A percentile compares a stretch with the other conserved stretches of the same genome.
These are phyloP conservation scores for Pseudochromis fuscus DNA, from an alignment of 2,797 vertebrate genomes.

Conservation along the genomic window DNA sequence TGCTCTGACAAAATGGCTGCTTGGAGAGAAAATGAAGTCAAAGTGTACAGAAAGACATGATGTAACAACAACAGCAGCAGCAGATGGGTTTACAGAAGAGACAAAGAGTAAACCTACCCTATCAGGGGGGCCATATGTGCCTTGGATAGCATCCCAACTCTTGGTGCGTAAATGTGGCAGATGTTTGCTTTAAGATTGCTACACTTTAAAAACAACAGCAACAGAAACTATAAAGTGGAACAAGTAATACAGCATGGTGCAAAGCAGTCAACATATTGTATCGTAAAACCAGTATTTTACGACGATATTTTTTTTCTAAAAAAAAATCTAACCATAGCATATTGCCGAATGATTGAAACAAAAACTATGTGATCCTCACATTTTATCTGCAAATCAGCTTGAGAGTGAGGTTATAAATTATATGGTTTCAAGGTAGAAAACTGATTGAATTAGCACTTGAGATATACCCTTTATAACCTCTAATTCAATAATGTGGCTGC, in stretches of 20 bases:
- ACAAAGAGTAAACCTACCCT: constrained; percentile 80
- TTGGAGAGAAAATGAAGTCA: constrained; percentile 53
- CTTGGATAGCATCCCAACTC: constrained; percentile 79
- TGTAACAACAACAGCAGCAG: constrained; percentile 75
- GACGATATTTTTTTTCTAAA: constrained; percentile 22
- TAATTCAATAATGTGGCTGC: constrained; percentile 26
- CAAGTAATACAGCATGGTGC: constrained; percentile 49
- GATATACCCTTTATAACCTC: constrained; percentile 43
- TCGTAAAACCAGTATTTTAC: constrained; percentile 40
- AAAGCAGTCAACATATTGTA: constrained; percentile 58
- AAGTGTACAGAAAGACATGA: constrained; percentile 65
- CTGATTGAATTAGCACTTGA: constrained; percentile 13
- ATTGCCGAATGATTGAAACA: constrained; percentile 18
- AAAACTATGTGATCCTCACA: constrained; percentile 18
- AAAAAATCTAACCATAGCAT: constrained; percentile 4
- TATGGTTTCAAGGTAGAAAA: constrained; percentile 9
- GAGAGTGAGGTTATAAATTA: constrained; percentile 10
- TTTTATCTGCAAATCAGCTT: constrained; percentile 38
- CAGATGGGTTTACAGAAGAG: constrained; percentile 82
- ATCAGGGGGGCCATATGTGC: constrained; percentile 82
- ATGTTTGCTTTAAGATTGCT: constrained; percentile 81
- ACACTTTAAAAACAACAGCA: constrained; percentile 68
- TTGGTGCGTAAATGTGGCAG: constrained; percentile 81
- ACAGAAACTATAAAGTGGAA: constrained; percentile 63
- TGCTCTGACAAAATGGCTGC: constrained; percentile 54